Base-by-base conservation (phyloP, 2,797 vertebrate genomes). In the Carduelis carduelis region DNA sequence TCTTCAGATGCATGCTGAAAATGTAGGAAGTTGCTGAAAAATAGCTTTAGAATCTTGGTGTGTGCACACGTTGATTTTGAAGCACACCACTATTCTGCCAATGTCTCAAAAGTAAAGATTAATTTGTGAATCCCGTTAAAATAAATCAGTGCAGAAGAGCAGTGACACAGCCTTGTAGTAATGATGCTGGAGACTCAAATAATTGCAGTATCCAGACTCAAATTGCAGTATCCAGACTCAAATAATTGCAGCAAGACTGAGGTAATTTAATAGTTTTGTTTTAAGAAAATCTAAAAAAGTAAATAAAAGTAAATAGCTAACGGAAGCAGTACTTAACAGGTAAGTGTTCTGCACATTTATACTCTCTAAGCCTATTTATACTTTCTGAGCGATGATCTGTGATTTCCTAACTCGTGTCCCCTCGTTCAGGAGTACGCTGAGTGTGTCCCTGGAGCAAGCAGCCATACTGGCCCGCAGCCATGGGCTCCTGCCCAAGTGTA, bases 401-500 rank as follows among this genome's bases (percentile, higher is more conserved):
- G 46, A 47, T 77, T 65, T 41, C 16, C 6, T 43, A 2, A 57
- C 77, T 53, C 30, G 23, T 30, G 22, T 53, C 75, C 72, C 53
- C 17, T 0, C 32, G 11, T 19, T 34, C 98, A 99, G 99, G 97
- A 99, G 99, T 75, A 99, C 99, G 4, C 75, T 99, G 80, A 99
- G 98, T 2, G 98, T 99, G 92, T 99, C 99, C 43, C 97, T 99
- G 98, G 99, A 99, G 97, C 99, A 99, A 97, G 98, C 99, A 1
- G 99, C 98, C 96, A 98, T 98, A 43, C 94, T 99, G 91, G 98
- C 99, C 5, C 98, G 99, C 87, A 99, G 99, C 97, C 99, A 99
- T 0, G 99, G 99, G 5, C 98, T 99, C 79, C 96, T 99, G 92
- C 99, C 99, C 11, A 99, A 99, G 93, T 99, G 99, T 63, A 98